Conservation (phyloP, 2,113 vertebrate genomes). For the Lamprotornis superbus region DNA sequence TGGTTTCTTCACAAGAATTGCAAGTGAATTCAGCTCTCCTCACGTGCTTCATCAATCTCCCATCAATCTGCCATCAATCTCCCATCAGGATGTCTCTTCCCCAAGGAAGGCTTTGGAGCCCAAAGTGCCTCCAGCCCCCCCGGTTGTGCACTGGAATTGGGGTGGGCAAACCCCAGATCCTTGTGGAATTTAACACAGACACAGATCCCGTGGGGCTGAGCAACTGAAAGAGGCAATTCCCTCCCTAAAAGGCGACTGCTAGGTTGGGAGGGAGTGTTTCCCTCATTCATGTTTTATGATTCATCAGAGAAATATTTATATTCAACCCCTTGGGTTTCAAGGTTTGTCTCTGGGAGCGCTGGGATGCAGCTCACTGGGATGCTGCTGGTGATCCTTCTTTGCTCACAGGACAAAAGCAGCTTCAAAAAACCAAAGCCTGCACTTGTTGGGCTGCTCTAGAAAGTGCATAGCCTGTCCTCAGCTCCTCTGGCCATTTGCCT, state of each 20-base stretch:
- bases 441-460: neutral
- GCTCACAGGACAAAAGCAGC: fast-evolving
- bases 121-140: neutral
- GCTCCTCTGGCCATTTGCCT: neutral
- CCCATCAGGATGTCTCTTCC: neutral
- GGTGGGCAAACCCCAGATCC: neutral
- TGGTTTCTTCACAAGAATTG: neutral
- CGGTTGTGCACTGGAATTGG: neutral
- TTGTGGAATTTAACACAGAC: neutral
- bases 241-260: neutral
- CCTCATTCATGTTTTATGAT: neutral
- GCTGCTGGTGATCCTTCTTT: neutral
- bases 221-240: neutral
- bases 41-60: neutral
- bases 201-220: neutral
- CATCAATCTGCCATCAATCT: neutral
- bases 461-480: neutral
- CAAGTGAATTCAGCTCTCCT: neutral
- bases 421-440: neutral
- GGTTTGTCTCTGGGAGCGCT: neutral
- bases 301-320: neutral
- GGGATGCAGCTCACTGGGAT: fast-evolving
- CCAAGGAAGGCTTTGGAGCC: neutral
- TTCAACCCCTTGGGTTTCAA: neutral
- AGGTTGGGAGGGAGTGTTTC: neutral